Evolutionary conservation across 2,888 invertebrate genomes (phyloP).

Genomic region (Thalpophila matura): DNA sequence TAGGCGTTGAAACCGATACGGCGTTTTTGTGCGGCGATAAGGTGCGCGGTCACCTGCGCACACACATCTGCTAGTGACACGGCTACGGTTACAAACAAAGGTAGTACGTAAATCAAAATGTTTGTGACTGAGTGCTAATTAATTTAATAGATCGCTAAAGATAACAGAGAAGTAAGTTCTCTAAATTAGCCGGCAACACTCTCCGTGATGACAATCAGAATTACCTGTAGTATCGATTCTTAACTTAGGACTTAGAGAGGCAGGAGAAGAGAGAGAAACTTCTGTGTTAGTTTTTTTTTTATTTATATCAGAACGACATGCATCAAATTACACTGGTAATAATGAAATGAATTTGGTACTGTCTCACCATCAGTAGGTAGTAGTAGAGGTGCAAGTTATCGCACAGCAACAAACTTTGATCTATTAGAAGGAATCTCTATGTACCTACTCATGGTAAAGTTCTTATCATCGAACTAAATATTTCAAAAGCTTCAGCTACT

Average conservation of each 20-base stretch:
- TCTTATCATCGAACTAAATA: too few species aligned
- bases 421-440: too few species aligned
- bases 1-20: constrained; percentile 55
- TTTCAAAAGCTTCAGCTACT: neutral
- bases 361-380: too few species aligned
- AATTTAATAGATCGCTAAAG: neutral
- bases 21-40: constrained; percentile 56
- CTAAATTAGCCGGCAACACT: neutral
- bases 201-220: neutral
- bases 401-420: too few species aligned
- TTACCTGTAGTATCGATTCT: neutral
- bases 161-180: constrained; percentile 4
- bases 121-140: constrained; percentile 38
- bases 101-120: constrained; percentile 57
- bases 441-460: too few species aligned
- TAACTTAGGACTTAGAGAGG: too few species aligned
- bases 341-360: too few species aligned
- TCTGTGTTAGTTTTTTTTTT: too few species aligned
- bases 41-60: constrained; percentile 67
- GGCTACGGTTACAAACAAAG: constrained; percentile 43
- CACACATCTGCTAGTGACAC: constrained; percentile 61
- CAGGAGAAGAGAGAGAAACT: too few species aligned
- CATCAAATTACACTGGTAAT: too few species aligned
- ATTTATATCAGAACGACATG: too few species aligned
- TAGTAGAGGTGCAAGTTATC: too few species aligned